A percentile compares a stretch with the other conserved stretches of the same genome.
Conservation (phyloP, 1,140 invertebrate genomes). For the Ephestia elutella region DNA sequence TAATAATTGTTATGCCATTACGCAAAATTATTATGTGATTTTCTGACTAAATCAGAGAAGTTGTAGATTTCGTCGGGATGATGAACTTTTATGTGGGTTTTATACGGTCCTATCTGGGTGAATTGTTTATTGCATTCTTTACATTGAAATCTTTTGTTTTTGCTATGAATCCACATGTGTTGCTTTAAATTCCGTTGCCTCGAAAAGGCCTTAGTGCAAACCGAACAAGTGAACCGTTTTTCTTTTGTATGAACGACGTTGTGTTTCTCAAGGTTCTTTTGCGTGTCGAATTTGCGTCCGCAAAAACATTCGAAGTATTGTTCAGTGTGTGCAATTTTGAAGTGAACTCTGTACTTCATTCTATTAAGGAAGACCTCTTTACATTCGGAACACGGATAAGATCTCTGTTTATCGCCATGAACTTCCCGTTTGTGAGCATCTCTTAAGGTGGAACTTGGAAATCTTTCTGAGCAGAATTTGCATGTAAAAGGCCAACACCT, state of each 20-base stretch:
- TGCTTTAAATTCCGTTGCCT: constrained; percentile 27
- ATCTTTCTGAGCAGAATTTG: constrained; percentile 33
- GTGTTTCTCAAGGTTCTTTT: constrained; percentile 37
- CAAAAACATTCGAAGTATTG: constrained; percentile 25
- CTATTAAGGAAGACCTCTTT: constrained; percentile 16
- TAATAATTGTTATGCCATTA: too few relatives aligned
- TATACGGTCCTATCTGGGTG: constrained; percentile 52
- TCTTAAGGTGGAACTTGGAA: constrained; percentile 28
- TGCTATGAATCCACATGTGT: constrained; percentile 71
- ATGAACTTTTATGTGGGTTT: constrained; percentile 32
- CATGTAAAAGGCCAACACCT: constrained; percentile 42
- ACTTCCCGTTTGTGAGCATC: constrained; percentile 28
- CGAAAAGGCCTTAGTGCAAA: constrained; percentile 50
- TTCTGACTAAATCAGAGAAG: too few relatives aligned
- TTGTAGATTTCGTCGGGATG: too few relatives aligned
- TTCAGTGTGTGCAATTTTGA: constrained; percentile 27
- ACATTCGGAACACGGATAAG: constrained; percentile 27
- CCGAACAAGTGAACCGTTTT: constrained; percentile 62
- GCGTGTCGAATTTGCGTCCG: constrained; percentile 21
- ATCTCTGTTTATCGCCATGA: constrained; percentile 34
- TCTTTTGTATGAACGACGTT: constrained; percentile 65
- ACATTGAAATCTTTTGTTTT: constrained; percentile 76
- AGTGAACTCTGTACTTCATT: constrained; percentile 21
- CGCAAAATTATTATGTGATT: too few relatives aligned
- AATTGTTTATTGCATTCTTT: constrained; percentile 75